Percentiles rank a stretch among this genome's conserved stretches.
These are phyloP conservation scores for Cantharis rufa DNA, from an alignment of 2,888 invertebrate genomes.

Conservation along the genomic window DNA sequence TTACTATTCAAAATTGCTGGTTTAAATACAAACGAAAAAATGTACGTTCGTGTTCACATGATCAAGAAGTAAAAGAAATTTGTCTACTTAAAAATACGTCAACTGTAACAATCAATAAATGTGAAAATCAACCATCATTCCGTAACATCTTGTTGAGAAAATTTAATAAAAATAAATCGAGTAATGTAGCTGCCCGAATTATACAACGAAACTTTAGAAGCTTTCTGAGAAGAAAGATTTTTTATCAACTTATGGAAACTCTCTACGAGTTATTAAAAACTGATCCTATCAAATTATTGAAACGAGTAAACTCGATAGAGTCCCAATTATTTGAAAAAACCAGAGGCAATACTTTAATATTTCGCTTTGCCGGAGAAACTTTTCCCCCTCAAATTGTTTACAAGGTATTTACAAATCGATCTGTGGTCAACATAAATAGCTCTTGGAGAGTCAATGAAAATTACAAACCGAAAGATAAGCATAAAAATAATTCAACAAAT, in stretches of 20 bases:
- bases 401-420: conserved; percentile 35
- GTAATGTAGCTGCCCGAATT: conserved; percentile 23
- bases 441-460: conserved; percentile 1
- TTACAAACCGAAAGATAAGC: neutral
- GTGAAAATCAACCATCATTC: neutral
- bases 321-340: conserved; percentile 38
- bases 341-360: conserved; percentile 34
- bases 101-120: neutral
- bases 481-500: neutral
- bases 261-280: conserved; percentile 27
- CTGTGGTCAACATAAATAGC: conserved; percentile 7
- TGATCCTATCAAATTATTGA: conserved; percentile 34
- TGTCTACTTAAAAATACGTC: neutral
- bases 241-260: conserved; percentile 25
- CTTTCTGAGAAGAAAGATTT: conserved; percentile 30
- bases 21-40: neutral
- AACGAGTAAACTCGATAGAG: conserved; percentile 27
- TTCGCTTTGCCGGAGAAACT: conserved; percentile 40
- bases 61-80: too few relatives aligned
- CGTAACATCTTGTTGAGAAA: neutral
- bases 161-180: neutral
- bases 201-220: conserved; percentile 35
- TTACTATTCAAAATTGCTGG: neutral
- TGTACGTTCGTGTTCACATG: neutral
- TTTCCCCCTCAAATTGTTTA: conserved; percentile 46